These are phyloP conservation scores for Mnemiopsis leidyi DNA, from an alignment of 37 sponge, comb jelly and placozoan species.

Conservation along the genomic window DNA sequence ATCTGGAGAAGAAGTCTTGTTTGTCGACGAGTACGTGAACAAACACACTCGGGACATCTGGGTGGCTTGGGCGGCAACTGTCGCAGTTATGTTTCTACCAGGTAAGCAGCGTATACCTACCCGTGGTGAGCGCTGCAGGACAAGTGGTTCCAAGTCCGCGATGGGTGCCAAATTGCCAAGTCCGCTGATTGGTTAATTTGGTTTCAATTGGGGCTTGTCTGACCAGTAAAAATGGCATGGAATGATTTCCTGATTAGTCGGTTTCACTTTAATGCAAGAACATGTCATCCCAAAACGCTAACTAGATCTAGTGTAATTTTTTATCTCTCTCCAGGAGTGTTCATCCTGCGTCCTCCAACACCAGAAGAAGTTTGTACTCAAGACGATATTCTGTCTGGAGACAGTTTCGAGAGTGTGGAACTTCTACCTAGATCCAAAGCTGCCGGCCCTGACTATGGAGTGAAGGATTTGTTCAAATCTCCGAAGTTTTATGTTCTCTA, in stretches of 20 bases:
- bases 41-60: background rate
- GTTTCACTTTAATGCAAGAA: too few relatives aligned
- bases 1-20: background rate
- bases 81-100: constrained; percentile 4
- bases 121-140: too few relatives aligned
- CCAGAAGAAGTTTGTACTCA: constrained; percentile 58
- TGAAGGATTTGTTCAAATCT: constrained; percentile 13
- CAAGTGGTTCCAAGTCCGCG: too few relatives aligned
- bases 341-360: constrained; percentile 59
- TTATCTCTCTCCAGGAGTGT: background rate
- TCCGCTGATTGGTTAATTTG: too few relatives aligned
- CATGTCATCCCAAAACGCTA: too few relatives aligned
- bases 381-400: constrained; percentile 19
- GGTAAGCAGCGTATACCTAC: too few relatives aligned
- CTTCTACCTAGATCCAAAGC: constrained; percentile 13
- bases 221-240: too few relatives aligned
- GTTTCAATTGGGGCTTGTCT: too few relatives aligned
- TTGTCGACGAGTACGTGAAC: background rate
- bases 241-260: too few relatives aligned
- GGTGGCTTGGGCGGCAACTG: constrained; percentile 54
- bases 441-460: background rate
- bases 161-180: too few relatives aligned
- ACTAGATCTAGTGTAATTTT: too few relatives aligned
- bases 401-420: constrained; percentile 63
- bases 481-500: constrained; percentile 59